Base-by-base conservation (phyloP, 1,140 invertebrate species). In the Brachionus calyciflorus region DNA sequence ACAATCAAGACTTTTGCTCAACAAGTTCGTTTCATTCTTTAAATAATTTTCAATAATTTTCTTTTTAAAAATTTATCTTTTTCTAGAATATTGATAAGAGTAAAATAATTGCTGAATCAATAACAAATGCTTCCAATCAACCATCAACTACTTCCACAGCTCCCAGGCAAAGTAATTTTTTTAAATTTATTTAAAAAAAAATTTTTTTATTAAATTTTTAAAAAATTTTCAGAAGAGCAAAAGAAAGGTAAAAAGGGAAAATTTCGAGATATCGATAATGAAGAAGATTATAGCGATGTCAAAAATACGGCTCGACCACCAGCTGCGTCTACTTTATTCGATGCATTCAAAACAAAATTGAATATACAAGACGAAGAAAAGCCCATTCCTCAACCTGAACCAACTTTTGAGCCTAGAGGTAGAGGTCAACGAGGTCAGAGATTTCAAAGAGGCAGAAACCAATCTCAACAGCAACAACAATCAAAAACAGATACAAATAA, bases 41-140 rank as follows among this genome's bases (percentile, higher is more conserved):
- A n/a, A n/a, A n/a, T n/a, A n/a, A n/a, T n/a, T n/a, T n/a, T n/a
- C n/a, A n/a, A n/a, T n/a, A n/a, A n/a, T n/a, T n/a, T n/a, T n/a
- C n/a, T n/a, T n/a, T n/a, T n/a, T n/a, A n/a, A n/a, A n/a, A n/a
- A n/a, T n/a, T n/a, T n/a, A n/a, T 6, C 17, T 37, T 37, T 19
- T 40, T 60, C 37, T 17, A 65, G 60, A 65, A 41, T 65, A 65
- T 65, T 44, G 60, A 65, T 65, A 65, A 65, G 44, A 24, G 19
- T 7, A 41, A 65, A 26, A 65, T 65, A 44, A 44, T 65, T 14
- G 40, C 40, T 26, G 60, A 65, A n/a, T 3, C 40, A 21, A 65
- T 14, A 44, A n/a, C 37, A 12, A 9, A 44, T 12, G 19, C 24
- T 10, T 9, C 12, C 2, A 30, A 19, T 37, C 12, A 6, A 5